Percentiles rank a stretch among this genome's conserved stretches.
Conservation (phyloP, 2,888 invertebrate species). For the Agrochola litura region DNA sequence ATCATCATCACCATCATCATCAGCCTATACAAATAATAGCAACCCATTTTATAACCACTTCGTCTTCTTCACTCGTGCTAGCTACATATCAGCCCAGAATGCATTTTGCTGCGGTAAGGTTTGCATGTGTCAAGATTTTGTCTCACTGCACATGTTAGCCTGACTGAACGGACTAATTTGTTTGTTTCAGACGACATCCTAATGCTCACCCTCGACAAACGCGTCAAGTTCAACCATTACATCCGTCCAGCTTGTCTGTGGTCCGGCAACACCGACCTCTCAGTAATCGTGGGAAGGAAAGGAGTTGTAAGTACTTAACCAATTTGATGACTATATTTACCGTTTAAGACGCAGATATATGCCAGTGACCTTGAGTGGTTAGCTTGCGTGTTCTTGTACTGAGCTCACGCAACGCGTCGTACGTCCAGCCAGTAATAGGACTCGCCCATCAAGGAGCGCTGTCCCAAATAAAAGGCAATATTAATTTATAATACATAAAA, state of each 20-base stretch:
- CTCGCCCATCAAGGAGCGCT: too few relatives aligned
- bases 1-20: background rate
- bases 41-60: background rate
- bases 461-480: too few relatives aligned
- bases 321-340: background rate
- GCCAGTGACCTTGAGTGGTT: too few relatives aligned
- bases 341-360: background rate
- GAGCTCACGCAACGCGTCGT: too few relatives aligned
- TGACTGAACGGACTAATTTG: background rate
- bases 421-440: too few relatives aligned
- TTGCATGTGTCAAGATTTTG: background rate
- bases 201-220: conserved; percentile 86
- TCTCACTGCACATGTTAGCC: background rate
- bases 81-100: background rate
- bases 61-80: background rate
- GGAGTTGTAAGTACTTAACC: conserved; percentile 81
- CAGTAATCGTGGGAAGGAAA: conserved; percentile 80
- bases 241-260: conserved; percentile 91
- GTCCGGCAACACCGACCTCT: conserved; percentile 82
- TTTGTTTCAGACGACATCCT: conserved; percentile 89
- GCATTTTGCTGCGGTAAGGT: background rate
- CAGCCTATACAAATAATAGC: background rate
- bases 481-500: too few relatives aligned
- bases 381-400: too few relatives aligned
- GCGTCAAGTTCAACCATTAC: conserved; percentile 85